A percentile compares a stretch with the other conserved stretches of the same genome.
These are phyloP conservation scores for Plecotus auritus DNA, from an alignment of 2,113 vertebrate genomes.

Conservation along the genomic window DNA sequence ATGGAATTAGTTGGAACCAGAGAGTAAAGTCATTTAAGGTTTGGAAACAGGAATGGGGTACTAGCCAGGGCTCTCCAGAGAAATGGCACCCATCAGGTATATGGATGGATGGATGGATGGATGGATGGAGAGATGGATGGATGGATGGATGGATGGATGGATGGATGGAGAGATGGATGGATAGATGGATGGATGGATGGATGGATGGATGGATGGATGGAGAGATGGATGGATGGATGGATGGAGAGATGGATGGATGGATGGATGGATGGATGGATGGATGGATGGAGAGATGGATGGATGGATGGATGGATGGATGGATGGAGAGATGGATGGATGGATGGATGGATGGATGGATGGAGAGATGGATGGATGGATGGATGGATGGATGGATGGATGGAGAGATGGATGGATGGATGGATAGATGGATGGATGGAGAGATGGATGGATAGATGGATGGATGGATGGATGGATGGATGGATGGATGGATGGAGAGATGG, in stretches of 20 bases:
- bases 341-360: background rate
- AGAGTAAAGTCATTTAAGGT: too few species aligned
- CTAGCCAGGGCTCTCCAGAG: background rate
- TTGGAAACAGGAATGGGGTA: background rate
- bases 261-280: background rate
- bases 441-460: background rate
- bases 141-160: too few species aligned
- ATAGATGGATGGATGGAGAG: accelerated
- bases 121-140: background rate
- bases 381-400: background rate
- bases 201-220: background rate
- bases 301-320: too few species aligned
- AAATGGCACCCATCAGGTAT: background rate
- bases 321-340: background rate
- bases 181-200: background rate
- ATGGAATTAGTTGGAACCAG: background rate
- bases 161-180: background rate
- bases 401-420: background rate
- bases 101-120: background rate
- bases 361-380: accelerated
- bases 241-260: background rate
- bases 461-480: accelerated
- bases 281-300: background rate
- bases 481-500: background rate
- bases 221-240: background rate